Evolutionary conservation across 2,113 vertebrate species (phyloP).

Genomic region (Salvelinus fontinalis): DNA sequence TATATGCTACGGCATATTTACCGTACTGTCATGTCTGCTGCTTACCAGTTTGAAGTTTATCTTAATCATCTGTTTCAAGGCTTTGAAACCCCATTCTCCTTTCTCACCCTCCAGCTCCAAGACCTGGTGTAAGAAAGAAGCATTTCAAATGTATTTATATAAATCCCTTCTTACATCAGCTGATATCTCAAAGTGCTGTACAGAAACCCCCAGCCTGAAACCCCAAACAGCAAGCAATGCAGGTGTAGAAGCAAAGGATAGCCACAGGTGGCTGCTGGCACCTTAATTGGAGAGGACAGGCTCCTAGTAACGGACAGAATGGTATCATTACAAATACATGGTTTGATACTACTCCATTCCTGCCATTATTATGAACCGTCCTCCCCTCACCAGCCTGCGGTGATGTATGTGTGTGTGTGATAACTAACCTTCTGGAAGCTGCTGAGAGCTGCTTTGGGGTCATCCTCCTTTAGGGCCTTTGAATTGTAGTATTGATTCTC

Average conservation of each 20-base stretch:
- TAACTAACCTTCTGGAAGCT: constrained; percentile 96
- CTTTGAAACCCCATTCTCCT: constrained; percentile 99
- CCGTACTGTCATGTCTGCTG: constrained; percentile 81
- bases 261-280: constrained; percentile 52
- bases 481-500: constrained; percentile 99
- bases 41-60: constrained; percentile 99
- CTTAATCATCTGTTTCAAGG: constrained; percentile 99
- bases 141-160: too few species aligned
- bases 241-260: neutral
- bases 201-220: too few species aligned
- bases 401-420: too few species aligned
- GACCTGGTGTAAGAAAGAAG: constrained; percentile 81
- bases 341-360: constrained; percentile 31
- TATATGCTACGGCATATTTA: too few species aligned
- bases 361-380: too few species aligned
- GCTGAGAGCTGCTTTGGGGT: constrained; percentile 95
- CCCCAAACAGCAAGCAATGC: too few species aligned
- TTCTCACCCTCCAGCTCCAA: constrained; percentile 98
- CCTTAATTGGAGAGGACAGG: neutral
- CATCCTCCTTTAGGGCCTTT: constrained; percentile 98
- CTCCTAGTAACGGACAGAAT: too few species aligned
- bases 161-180: too few species aligned
- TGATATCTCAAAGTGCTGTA: too few species aligned
- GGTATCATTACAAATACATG: too few species aligned
- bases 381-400: too few species aligned